A percentile compares a stretch with the other conserved stretches of the same genome.
Conservation (phyloP, 1,140 invertebrate species). For the Chlorops oryzae region DNA sequence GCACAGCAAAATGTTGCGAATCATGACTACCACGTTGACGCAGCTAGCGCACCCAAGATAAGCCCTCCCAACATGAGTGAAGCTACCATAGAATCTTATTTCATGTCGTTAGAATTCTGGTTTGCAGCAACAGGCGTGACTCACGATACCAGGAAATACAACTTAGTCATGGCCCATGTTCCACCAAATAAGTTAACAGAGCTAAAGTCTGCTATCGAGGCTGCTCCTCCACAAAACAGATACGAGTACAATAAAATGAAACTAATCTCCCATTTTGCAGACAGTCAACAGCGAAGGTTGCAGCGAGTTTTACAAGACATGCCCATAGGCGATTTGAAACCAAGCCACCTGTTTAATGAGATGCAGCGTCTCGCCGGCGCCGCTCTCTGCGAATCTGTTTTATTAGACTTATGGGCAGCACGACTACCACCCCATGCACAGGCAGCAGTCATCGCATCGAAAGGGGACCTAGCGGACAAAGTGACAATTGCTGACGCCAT, state of each 20-base stretch:
- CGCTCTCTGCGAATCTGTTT: background rate
- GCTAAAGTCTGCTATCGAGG: background rate
- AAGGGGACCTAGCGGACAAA: background rate
- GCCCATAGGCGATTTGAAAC: background rate
- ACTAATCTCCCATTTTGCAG: constrained; percentile 4
- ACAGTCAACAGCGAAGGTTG: constrained; percentile 1
- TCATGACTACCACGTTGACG: too few relatives aligned
- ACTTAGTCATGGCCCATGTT: background rate
- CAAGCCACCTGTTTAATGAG: background rate
- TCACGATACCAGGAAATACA: background rate
- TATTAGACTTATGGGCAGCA: background rate
- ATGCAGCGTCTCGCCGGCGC: constrained; percentile 3
- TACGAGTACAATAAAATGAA: background rate
- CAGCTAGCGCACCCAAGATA: too few relatives aligned
- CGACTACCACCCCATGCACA: background rate
- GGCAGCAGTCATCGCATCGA: constrained; percentile 1
- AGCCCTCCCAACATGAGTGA: too few relatives aligned
- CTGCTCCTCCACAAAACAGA: background rate
- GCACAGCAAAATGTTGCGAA: too few relatives aligned
- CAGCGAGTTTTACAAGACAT: background rate
- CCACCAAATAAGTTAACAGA: background rate
- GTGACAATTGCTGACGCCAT: constrained; percentile 6
- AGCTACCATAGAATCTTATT: background rate
- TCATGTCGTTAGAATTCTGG: constrained; percentile 6
- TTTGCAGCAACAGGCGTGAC: background rate